These are phyloP conservation scores for Lateolabrax maculatus DNA, from an alignment of 2,797 vertebrate genomes.

Conservation along the genomic window DNA sequence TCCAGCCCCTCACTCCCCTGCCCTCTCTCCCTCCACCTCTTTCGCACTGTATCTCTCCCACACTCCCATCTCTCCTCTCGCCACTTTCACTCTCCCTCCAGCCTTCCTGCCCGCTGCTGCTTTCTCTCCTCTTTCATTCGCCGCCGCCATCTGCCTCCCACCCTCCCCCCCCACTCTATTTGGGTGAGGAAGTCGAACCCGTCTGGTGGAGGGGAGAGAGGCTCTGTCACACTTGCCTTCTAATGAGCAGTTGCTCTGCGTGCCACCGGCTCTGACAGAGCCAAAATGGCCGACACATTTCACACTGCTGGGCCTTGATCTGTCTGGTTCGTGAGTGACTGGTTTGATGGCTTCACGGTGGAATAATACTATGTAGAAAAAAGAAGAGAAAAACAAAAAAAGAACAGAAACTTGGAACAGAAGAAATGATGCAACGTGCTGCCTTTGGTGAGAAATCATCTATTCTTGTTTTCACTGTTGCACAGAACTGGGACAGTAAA, in stretches of 20 bases:
- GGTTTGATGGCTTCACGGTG: conserved; percentile 46
- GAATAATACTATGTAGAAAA: conserved; percentile 31
- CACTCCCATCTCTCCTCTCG: conserved; percentile 3
- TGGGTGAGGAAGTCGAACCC: conserved; percentile 57
- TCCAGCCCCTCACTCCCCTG: conserved; percentile 14
- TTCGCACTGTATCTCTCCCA: background rate
- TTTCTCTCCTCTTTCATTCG: conserved; percentile 21
- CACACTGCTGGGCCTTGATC: conserved; percentile 68
- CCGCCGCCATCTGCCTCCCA: conserved; percentile 45
- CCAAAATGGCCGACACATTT: conserved; percentile 80
- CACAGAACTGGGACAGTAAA: conserved; percentile 45
- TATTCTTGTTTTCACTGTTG: conserved; percentile 51
- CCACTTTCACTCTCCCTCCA: conserved; percentile 42
- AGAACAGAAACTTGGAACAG: conserved; percentile 50
- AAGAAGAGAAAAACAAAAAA: conserved; percentile 19
- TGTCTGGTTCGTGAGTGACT: conserved; percentile 58
- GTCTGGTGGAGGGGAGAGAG: conserved; percentile 34
- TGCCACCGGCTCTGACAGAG: conserved; percentile 68
- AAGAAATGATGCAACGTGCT: conserved; percentile 72
- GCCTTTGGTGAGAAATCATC: conserved; percentile 71
- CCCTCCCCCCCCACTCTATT: conserved; percentile 21
- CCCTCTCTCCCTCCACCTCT: conserved; percentile 8
- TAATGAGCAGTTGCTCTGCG: conserved; percentile 80
- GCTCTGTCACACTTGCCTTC: conserved; percentile 69
- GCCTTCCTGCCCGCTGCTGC: conserved; percentile 13